These are phyloP conservation scores for Cephalopholis sonnerati DNA, from an alignment of 2,113 vertebrate species.

Conservation along the genomic window DNA sequence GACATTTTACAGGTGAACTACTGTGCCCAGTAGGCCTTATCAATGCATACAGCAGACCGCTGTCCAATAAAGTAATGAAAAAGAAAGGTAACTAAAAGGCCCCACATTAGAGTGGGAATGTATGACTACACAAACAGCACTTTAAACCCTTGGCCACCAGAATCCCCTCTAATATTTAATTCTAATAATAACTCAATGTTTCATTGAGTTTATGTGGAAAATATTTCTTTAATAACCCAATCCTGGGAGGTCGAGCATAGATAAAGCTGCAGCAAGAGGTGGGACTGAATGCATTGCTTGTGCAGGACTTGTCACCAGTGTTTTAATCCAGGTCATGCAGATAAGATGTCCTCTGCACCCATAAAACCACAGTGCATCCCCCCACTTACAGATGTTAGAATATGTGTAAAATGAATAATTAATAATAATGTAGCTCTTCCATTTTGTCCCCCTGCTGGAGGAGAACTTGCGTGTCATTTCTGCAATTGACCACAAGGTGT, in stretches of 20 bases:
- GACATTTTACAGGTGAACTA: no score
- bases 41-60: background rate
- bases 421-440: background rate
- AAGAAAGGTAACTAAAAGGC: background rate
- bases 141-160: background rate
- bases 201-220: background rate
- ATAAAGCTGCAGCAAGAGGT: background rate
- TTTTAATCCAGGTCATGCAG: background rate
- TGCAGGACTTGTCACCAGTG: background rate
- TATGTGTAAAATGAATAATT: background rate
- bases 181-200: background rate
- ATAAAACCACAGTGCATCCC: background rate
- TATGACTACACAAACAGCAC: background rate
- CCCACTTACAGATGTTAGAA: background rate
- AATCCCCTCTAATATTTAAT: background rate
- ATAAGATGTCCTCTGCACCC: background rate
- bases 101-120: background rate
- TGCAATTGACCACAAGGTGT: slow-evolving; percentile 32
- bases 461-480: background rate
- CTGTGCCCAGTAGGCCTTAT: no score
- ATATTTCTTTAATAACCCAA: background rate
- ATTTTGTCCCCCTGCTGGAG: slow-evolving; percentile 9
- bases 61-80: background rate
- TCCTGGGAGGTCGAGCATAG: background rate
- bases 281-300: background rate